Base-by-base conservation (phyloP, 2,113 vertebrate genomes). In the Bubo scandiacus region DNA sequence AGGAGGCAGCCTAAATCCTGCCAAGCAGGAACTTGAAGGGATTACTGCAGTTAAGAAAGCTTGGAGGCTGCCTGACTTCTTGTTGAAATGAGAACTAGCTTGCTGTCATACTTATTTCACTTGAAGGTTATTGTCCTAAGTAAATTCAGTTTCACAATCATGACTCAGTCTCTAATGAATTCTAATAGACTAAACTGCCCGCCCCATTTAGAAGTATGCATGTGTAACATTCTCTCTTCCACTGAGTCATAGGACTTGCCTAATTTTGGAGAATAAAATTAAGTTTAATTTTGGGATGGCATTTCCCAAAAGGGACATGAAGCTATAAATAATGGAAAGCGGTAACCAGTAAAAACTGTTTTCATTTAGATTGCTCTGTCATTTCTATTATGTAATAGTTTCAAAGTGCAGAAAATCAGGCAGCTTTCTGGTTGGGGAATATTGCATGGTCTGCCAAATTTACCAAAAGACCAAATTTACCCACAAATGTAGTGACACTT, bases 91-190 rank as follows among this genome's bases (percentile, higher is more conserved):
- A 92, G 89, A 94, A 87, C 78, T 94, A 86, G 62, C 92, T 97
- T 16, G 3, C 94, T 96, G 91, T 97, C 89, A 66, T 85, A 87
- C 85, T 87, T 95, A 87, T 72, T 92, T 89, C 81, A 72, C 89
- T 92, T 95, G 92, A 97, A 96, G 97, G 95, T 96, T 97, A 97
- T 94, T 96, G 92, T 97, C 95, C 91, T 73, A 90, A 94, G 94
- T 92, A 94, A 97, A 95, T 95, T 97, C 73, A 65, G 91, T 96
- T 95, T 89, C 92, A 87, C 94, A 91, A 38, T 87, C 84, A 77
- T 97, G 96, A 97, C 94, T 97, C 95, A 96, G 92, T 95, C 95
- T 73, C 91, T 96, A 92, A 95, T 95, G 94, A 96, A 95, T 94
- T 95, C 91, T 96, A 92, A 96, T 96, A 97, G 92, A 94, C 92